Evolutionary conservation across 2,888 invertebrate species (phyloP).

Genomic region (Caenorhabditis sinica): DNA sequence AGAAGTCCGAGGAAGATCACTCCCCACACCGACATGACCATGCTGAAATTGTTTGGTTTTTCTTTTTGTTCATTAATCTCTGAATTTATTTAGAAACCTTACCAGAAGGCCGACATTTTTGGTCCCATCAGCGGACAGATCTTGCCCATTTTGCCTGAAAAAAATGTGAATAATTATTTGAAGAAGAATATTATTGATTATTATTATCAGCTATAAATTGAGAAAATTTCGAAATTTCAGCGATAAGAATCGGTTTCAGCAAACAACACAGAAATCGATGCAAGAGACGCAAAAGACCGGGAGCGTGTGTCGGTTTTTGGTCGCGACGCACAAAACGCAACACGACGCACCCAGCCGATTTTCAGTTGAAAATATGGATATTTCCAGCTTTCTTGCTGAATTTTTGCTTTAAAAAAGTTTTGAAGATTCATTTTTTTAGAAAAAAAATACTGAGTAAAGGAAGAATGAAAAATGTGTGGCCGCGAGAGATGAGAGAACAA

Average conservation of each 20-base stretch:
- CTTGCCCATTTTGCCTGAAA: conserved; percentile 77
- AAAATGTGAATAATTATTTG: no score
- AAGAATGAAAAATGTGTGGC: neutral
- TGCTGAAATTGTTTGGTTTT: conserved; percentile 75
- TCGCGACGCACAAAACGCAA: conserved; percentile 62
- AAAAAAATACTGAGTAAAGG: conserved; percentile 30
- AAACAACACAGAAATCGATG: conserved; percentile 38
- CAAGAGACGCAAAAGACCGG: conserved; percentile 23
- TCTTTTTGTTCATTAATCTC: neutral
- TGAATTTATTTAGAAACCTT: conserved; percentile 45
- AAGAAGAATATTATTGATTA: conserved; percentile 1
- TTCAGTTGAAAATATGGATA: neutral
- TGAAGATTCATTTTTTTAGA: conserved; percentile 11
- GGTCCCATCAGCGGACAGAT: conserved; percentile 83
- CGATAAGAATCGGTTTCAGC: conserved; percentile 24
- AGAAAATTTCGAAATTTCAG: neutral
- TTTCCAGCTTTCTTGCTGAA: neutral
- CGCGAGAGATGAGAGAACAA: conserved; percentile 49
- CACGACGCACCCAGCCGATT: conserved; percentile 44
- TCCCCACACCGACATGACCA: conserved; percentile 83
- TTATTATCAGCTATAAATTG: neutral
- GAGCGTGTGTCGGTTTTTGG: conserved; percentile 57
- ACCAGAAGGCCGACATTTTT: conserved; percentile 83
- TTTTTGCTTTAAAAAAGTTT: neutral
- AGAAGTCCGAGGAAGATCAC: conserved; percentile 83